These are phyloP conservation scores for Grantiella picta DNA, from an alignment of 2,113 vertebrate genomes.

Conservation along the genomic window DNA sequence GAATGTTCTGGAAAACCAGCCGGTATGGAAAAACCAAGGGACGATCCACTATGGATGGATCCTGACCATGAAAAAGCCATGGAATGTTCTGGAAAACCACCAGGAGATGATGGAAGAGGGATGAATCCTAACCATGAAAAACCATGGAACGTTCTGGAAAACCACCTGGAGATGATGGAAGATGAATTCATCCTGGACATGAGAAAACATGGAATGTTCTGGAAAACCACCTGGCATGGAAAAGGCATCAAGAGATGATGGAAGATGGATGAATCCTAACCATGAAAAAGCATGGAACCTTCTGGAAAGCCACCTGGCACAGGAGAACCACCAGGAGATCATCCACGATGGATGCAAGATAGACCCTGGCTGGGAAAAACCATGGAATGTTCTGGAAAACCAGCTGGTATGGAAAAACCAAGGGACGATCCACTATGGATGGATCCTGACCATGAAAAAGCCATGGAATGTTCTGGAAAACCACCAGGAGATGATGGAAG, in stretches of 20 bases:
- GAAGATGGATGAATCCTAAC: background rate
- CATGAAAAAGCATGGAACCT: fast-evolving
- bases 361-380: no score
- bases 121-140: background rate
- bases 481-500: no score
- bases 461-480: background rate
- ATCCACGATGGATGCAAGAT: no score
- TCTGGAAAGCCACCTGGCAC: background rate
- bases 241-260: background rate
- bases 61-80: no score
- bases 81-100: background rate
- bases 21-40: background rate
- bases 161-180: fast-evolving
- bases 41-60: background rate
- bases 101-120: background rate
- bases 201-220: background rate
- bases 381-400: background rate
- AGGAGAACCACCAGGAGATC: no score
- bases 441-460: background rate
- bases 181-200: background rate
- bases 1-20: background rate
- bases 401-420: background rate
- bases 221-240: background rate
- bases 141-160: background rate
- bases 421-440: background rate